Percentiles rank a stretch among this genome's conserved stretches.
Evolutionary conservation across 1,140 invertebrate genomes (phyloP).

Genomic region (Elysia chlorotica): DNA sequence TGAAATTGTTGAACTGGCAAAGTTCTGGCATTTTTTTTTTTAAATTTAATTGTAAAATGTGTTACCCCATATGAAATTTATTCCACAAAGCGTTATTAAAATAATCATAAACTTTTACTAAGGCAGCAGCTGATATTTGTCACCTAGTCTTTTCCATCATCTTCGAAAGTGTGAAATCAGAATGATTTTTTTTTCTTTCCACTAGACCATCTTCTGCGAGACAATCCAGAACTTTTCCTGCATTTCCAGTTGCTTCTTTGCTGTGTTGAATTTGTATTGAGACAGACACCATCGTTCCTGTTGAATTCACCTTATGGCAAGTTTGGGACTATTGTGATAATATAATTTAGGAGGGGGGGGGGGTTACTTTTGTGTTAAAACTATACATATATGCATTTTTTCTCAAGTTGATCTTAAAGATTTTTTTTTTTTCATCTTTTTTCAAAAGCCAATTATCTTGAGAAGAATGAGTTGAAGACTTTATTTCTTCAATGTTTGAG

Average conservation of each 20-base stretch:
- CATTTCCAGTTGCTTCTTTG: constrained; percentile 33
- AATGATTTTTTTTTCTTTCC: neutral
- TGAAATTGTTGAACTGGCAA: too few species aligned
- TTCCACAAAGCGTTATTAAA: too few species aligned
- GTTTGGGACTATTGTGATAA: neutral
- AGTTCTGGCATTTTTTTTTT: neutral
- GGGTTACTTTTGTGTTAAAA: neutral
- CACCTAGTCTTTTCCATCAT: neutral
- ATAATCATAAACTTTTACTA: neutral
- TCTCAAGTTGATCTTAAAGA: too few species aligned
- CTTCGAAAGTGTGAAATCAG: too few species aligned
- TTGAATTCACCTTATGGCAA: constrained; percentile 39
- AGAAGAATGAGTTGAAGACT: neutral
- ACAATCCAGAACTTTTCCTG: constrained; percentile 32
- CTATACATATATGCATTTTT: too few species aligned
- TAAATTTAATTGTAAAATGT: neutral
- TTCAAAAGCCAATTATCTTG: neutral
- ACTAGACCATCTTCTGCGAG: constrained; percentile 28
- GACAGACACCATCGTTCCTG: constrained; percentile 35
- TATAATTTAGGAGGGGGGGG: neutral
- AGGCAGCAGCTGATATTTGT: neutral
- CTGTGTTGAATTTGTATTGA: constrained; percentile 38
- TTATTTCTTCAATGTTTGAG: neutral
- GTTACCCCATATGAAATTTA: neutral
- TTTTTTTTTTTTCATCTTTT: too few species aligned